Conservation (phyloP, 1,140 invertebrate species). For the Philopotamus ludificatus region DNA sequence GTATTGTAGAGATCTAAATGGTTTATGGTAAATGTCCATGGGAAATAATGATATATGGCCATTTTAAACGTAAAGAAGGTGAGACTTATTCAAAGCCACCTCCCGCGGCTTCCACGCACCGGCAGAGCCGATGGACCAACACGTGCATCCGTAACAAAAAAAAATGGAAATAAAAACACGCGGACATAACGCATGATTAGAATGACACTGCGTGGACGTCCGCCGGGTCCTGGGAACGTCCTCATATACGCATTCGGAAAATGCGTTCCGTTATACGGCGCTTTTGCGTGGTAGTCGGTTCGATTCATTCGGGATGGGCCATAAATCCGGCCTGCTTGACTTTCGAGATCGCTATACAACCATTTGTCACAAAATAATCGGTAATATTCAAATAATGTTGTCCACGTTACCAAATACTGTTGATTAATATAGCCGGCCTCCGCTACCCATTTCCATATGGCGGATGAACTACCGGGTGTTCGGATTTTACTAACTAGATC, state of each 20-base stretch:
- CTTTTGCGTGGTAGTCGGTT: too few relatives aligned
- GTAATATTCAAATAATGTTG: slow-evolving; percentile 30
- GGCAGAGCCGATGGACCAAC: background rate
- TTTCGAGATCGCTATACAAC: slow-evolving; percentile 8
- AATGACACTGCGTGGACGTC: too few relatives aligned
- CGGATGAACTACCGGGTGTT: slow-evolving; percentile 6
- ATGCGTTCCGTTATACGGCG: too few relatives aligned
- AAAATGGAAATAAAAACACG: too few relatives aligned
- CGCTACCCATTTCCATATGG: slow-evolving; percentile 15
- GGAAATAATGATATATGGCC: slow-evolving; percentile 40
- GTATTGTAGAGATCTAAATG: slow-evolving; percentile 23
- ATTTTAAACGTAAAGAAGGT: slow-evolving; percentile 33
- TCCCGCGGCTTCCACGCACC: slow-evolving; percentile 31
- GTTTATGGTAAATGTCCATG: slow-evolving; percentile 29
- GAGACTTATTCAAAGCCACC: slow-evolving; percentile 40
- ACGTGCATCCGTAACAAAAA: too few relatives aligned
- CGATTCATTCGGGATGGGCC: too few relatives aligned
- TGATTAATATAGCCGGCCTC: slow-evolving; percentile 22
- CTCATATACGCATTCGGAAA: too few relatives aligned
- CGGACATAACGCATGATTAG: too few relatives aligned
- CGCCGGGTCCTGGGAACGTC: too few relatives aligned
- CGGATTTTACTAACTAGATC: too few relatives aligned
- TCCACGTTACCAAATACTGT: slow-evolving; percentile 26
- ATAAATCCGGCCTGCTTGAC: background rate
- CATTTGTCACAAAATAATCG: slow-evolving; percentile 21